phyloP scores from a whole-genome alignment of 2,888 invertebrate genomes.

The Epinotia nisella region DNA sequence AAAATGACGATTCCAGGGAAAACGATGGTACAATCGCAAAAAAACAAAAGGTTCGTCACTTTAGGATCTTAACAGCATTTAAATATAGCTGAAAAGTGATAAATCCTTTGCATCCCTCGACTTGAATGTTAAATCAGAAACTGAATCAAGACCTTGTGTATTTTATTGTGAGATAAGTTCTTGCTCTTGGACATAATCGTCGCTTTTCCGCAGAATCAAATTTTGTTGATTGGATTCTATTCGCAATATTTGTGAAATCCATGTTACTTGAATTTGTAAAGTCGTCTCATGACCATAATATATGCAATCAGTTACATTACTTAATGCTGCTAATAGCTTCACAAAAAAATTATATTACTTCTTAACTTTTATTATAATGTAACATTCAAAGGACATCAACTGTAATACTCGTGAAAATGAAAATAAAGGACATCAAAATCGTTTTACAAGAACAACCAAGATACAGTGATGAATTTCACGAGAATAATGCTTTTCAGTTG shows the following conservation, averaged over 20 bases:
- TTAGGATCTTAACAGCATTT: not conserved
- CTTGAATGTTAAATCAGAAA: not conserved
- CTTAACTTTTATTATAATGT: too few relatives aligned
- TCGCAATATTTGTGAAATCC: not conserved
- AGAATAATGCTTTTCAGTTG: too few relatives aligned
- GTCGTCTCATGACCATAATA: not conserved
- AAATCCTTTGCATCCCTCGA: not conserved
- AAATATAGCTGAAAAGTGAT: not conserved
- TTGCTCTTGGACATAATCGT: constrained; percentile 2
- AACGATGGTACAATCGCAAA: not conserved
- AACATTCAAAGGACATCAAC: too few relatives aligned
- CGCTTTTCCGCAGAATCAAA: not conserved
- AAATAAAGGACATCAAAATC: too few relatives aligned
- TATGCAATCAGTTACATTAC: constrained; percentile 24
- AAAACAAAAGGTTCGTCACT: not conserved
- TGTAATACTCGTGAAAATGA: too few relatives aligned
- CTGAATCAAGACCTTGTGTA: not conserved
- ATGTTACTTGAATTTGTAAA: not conserved
- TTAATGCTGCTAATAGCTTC: too few relatives aligned
- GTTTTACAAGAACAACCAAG: too few relatives aligned
- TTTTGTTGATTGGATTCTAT: not conserved
- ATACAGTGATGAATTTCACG: too few relatives aligned
- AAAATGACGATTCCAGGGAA: constrained; percentile 37
- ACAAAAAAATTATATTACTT: too few relatives aligned
- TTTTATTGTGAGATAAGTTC: not conserved